Conservation (phyloP, 2,797 vertebrate genomes). For the Cossypha dichroa region DNA sequence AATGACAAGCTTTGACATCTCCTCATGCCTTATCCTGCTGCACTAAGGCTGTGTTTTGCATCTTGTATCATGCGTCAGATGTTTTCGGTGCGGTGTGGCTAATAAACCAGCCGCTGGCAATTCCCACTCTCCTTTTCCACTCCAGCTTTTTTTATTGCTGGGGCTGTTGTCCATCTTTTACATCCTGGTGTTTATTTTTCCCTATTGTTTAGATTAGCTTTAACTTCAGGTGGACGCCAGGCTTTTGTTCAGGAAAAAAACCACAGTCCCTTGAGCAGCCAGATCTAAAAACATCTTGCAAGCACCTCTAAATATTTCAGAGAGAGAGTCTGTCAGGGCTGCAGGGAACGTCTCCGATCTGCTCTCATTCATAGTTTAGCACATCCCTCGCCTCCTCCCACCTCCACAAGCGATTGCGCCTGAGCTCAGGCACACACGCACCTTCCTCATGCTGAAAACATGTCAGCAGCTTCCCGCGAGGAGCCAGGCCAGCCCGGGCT, state of each 20-base stretch:
- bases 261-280: not conserved
- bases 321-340: not conserved
- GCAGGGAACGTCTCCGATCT: not conserved
- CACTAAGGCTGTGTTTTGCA: not conserved
- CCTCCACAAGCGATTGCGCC: not conserved
- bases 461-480: not conserved
- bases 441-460: slow-evolving; percentile 25
- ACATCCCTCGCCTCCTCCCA: slow-evolving; percentile 2
- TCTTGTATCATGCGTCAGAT: not conserved
- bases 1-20: not conserved
- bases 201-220: not conserved
- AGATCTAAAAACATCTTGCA: slow-evolving; percentile 31
- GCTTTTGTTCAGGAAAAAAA: not conserved
- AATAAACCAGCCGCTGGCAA: slow-evolving; percentile 7
- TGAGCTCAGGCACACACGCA: not conserved
- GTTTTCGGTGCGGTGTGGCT: not conserved
- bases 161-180: not conserved
- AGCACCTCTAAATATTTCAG: slow-evolving; percentile 36
- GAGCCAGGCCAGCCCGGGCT: not conserved
- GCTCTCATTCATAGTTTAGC: slow-evolving; percentile 30
- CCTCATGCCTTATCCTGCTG: not conserved
- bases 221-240: not conserved
- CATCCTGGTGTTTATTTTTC: not conserved
- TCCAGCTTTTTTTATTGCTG: not conserved
- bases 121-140: not conserved